Evolutionary conservation across 92 coral and sea anemone species (phyloP).

Genomic region (Diadumene lineata): DNA sequence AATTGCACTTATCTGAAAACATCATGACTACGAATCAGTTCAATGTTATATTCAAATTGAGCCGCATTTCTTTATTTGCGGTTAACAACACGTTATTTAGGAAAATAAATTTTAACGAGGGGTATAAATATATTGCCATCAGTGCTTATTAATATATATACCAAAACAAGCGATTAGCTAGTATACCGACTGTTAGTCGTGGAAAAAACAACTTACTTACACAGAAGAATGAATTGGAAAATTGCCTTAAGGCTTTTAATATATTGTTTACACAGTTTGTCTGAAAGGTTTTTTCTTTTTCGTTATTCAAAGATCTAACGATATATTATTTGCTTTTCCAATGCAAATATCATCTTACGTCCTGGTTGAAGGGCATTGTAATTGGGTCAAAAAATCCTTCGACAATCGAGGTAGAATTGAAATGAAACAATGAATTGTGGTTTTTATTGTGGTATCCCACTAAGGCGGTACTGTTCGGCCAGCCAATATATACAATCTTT

Average conservation of each 20-base stretch:
- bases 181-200: neutral
- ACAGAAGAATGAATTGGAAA: constrained; percentile 19
- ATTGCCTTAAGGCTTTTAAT: constrained; percentile 20
- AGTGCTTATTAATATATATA: constrained; percentile 4
- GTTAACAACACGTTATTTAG: constrained; percentile 20
- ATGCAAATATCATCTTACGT: constrained; percentile 25
- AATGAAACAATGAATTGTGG: constrained; percentile 3
- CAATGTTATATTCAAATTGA: constrained; percentile 26
- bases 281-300: constrained; percentile 41
- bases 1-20: constrained; percentile 36
- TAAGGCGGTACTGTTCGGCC: constrained; percentile 11
- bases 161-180: constrained; percentile 18
- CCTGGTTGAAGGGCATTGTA: constrained; percentile 5
- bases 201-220: neutral
- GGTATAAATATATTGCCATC: neutral
- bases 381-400: constrained; percentile 14
- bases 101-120: neutral
- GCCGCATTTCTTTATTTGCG: constrained; percentile 28
- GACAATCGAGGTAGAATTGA: constrained; percentile 7
- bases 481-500: constrained; percentile 13
- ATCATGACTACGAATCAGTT: constrained; percentile 21
- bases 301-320: constrained; percentile 36
- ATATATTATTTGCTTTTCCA: constrained; percentile 40
- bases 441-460: constrained; percentile 12
- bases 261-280: constrained; percentile 45